Base-by-base conservation (phyloP, 2,797 vertebrate genomes). In the Ciconia nigra region DNA sequence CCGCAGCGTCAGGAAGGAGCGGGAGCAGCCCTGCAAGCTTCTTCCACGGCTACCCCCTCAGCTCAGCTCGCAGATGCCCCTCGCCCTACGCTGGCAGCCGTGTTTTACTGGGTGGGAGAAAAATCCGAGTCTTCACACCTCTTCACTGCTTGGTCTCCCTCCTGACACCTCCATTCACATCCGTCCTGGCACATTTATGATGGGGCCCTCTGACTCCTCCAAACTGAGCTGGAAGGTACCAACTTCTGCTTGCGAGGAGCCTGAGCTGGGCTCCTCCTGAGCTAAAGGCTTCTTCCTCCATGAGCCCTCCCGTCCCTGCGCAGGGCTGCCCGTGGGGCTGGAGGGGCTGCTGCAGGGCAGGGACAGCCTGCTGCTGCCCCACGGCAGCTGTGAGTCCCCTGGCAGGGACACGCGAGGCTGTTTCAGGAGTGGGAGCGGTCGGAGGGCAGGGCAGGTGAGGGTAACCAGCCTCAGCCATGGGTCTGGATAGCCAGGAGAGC, bases 91-190 rank as follows among this genome's bases (percentile, higher is more conserved):
- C 65, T 19, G 20, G 65, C 61, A 78, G 85, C 33, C 0, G 1
- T 39, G 31, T 71, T 87, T 94, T 91, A 92, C 83, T 90, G 80
- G 33, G 31, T 58, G 62, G 69, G 49, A 91, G 82, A 95, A 91
- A 91, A 83, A 76, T 33, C 51, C 4, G 33, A 79, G 35, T 86
- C 73, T 74, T 94, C 66, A 70, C 86, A 84, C 72, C 73, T 83
- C 73, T 76, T 76, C 62, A 26, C 55, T 2, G 2, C 77, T 67
- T 51, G 7, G 10, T 82, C 79, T 87, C 87, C 49, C 17, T 69
- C 41, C 79, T 46, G 35, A 79, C 62, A 39, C 77, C 88, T 91
- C 62, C 4, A 3, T 47, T 76, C n/a, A 16, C 39, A 7, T 59
- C 77, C 1, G 1, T 59, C 58, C 66, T 62, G 24, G 35, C 41